A percentile compares a stretch with the other conserved stretches of the same genome.
phyloP scores from a whole-genome alignment of 2,113 vertebrate genomes.

The Corythornis vintsioides region DNA sequence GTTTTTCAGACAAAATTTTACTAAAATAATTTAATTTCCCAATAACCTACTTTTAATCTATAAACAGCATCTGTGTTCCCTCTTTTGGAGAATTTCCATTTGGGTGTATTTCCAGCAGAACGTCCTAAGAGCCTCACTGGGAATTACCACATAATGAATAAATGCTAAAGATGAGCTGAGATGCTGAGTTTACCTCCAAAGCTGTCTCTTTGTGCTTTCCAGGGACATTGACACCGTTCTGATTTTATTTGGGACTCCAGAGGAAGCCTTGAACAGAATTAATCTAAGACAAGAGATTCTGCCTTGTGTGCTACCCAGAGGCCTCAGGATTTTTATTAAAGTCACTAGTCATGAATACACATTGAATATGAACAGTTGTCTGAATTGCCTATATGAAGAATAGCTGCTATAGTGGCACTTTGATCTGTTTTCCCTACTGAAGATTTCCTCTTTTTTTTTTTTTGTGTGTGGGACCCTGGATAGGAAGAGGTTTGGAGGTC shows the following conservation, averaged over 20 bases:
- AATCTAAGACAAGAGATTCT: conserved; percentile 1
- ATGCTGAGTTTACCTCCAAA: background rate
- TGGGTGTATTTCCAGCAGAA: background rate
- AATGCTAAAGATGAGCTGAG: conserved; percentile 12
- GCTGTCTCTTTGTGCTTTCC: background rate
- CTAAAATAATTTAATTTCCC: conserved; percentile 31
- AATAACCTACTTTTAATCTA: conserved; percentile 39
- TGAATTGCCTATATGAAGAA: background rate
- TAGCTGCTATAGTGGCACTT: background rate
- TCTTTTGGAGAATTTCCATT: background rate
- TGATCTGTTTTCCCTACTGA: background rate
- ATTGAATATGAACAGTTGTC: background rate
- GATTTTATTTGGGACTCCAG: conserved; percentile 4
- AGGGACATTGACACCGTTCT: conserved; percentile 5
- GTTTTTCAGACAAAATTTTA: conserved; percentile 20
- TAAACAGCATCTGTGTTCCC: background rate
- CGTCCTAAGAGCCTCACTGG: background rate
- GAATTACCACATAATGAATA: conserved; percentile 38
- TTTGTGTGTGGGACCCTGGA: background rate
- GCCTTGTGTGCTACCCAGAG: background rate
- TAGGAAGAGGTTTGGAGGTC: background rate
- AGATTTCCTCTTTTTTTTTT: background rate
- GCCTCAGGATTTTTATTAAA: background rate
- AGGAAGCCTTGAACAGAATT: conserved; percentile 2
- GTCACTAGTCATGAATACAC: background rate